Conservation (phyloP, 2,113 vertebrate species). For the Benitochromis conjunctus region DNA sequence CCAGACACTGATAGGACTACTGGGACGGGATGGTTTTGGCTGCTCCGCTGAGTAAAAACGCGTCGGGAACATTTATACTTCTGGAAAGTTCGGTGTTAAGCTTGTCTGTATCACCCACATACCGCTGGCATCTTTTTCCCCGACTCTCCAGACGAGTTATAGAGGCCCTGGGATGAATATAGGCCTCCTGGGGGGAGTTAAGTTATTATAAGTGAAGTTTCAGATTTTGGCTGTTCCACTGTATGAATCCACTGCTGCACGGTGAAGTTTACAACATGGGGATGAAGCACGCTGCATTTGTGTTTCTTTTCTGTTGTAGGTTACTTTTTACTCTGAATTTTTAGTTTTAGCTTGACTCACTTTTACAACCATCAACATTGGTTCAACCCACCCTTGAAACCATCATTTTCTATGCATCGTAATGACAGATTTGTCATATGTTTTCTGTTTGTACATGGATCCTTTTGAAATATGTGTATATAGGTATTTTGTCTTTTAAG, state of each 20-base stretch:
- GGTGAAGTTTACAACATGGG: background rate
- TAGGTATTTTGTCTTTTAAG: background rate
- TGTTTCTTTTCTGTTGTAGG: background rate
- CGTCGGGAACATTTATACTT: conserved; percentile 31
- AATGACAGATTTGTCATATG: background rate
- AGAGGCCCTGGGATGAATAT: conserved; percentile 12
- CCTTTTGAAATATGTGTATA: background rate
- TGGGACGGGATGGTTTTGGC: conserved; percentile 39
- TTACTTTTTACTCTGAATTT: background rate
- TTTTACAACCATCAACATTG: background rate
- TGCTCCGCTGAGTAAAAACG: conserved; percentile 36
- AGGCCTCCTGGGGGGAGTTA: conserved; percentile 17
- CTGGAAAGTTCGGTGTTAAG: conserved; percentile 52
- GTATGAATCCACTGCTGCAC: background rate
- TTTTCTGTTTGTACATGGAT: background rate
- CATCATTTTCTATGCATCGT: background rate
- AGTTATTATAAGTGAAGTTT: conserved; percentile 41
- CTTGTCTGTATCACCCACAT: conserved; percentile 43
- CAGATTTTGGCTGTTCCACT: conserved; percentile 24
- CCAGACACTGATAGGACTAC: conserved; percentile 52
- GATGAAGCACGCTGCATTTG: background rate
- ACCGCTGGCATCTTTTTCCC: background rate
- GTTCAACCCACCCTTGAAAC: background rate
- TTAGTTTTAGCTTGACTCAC: background rate
- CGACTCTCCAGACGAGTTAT: conserved; percentile 21